Conservation (phyloP, 2,888 invertebrate genomes). For the Idaea straminata region DNA sequence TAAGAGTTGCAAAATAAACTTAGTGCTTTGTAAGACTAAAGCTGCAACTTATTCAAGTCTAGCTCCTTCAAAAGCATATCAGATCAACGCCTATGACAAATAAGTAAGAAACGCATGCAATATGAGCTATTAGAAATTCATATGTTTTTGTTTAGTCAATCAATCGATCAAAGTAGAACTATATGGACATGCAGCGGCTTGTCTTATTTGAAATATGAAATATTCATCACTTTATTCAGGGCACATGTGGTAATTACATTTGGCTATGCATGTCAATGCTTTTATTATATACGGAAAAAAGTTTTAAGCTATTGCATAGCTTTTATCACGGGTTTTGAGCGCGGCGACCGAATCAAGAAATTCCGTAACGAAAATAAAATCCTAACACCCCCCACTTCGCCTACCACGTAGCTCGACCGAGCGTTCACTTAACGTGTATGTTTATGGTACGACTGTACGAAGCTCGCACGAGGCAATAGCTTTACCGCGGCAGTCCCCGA, state of each 20-base stretch:
- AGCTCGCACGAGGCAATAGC: too few species aligned
- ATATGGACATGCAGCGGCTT: slow-evolving; percentile 23
- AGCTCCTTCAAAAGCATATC: slow-evolving; percentile 6
- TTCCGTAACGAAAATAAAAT: too few species aligned
- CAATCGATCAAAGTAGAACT: slow-evolving; percentile 18
- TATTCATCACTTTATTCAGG: slow-evolving; percentile 23
- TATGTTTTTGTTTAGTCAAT: slow-evolving; percentile 27
- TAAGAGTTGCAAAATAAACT: too few species aligned
- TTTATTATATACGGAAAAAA: too few species aligned
- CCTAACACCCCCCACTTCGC: too few species aligned
- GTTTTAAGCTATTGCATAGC: too few species aligned
- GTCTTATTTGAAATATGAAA: slow-evolving; percentile 19
- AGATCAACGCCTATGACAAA: slow-evolving; percentile 24
- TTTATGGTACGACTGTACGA: too few species aligned
- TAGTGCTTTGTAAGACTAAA: neutral
- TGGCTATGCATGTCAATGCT: neutral
- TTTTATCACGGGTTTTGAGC: too few species aligned
- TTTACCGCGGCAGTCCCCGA: too few species aligned
- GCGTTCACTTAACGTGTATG: too few species aligned
- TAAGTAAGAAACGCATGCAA: slow-evolving; percentile 21
- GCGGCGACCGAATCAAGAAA: too few species aligned
- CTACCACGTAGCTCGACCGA: too few species aligned
- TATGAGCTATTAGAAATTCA: slow-evolving; percentile 21
- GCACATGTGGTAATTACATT: slow-evolving; percentile 15
- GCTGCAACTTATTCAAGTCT: neutral